Evolutionary conservation across 2,888 invertebrate genomes (phyloP).

Genomic region (Schrankia costaestrigalis): DNA sequence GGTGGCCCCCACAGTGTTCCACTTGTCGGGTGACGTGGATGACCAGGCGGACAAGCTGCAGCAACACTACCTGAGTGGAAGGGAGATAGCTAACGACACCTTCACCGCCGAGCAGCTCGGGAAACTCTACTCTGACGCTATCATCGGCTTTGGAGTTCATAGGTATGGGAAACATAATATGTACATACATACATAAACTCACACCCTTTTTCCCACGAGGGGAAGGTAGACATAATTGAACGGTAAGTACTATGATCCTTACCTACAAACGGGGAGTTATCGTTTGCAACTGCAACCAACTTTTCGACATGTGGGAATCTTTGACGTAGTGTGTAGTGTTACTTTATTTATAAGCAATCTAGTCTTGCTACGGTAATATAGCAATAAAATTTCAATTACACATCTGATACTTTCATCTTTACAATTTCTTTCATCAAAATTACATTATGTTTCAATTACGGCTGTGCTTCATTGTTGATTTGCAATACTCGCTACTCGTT

Average conservation of each 20-base stretch:
- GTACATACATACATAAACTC: not conserved
- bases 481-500: too few species aligned
- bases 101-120: slow-evolving; percentile 33
- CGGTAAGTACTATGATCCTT: too few species aligned
- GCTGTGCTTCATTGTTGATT: too few species aligned
- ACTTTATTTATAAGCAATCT: too few species aligned
- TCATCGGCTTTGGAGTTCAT: slow-evolving; percentile 66
- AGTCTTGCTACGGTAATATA: not conserved
- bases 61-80: slow-evolving; percentile 28
- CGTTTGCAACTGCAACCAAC: too few species aligned
- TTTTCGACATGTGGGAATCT: too few species aligned
- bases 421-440: not conserved
- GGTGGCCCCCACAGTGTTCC: slow-evolving; percentile 83
- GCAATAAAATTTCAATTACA: not conserved
- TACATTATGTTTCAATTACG: too few species aligned
- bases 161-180: slow-evolving; percentile 38
- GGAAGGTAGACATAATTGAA: too few species aligned
- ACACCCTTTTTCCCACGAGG: not conserved
- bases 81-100: slow-evolving; percentile 35
- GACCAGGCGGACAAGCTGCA: slow-evolving; percentile 64
- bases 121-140: slow-evolving; percentile 44
- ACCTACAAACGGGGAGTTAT: too few species aligned
- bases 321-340: too few species aligned
- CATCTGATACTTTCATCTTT: not conserved
- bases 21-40: slow-evolving; percentile 76